A percentile compares a stretch with the other conserved stretches of the same genome.
Conservation (phyloP, 2,888 invertebrate species). For the Leptinotarsa rubiginosa region DNA sequence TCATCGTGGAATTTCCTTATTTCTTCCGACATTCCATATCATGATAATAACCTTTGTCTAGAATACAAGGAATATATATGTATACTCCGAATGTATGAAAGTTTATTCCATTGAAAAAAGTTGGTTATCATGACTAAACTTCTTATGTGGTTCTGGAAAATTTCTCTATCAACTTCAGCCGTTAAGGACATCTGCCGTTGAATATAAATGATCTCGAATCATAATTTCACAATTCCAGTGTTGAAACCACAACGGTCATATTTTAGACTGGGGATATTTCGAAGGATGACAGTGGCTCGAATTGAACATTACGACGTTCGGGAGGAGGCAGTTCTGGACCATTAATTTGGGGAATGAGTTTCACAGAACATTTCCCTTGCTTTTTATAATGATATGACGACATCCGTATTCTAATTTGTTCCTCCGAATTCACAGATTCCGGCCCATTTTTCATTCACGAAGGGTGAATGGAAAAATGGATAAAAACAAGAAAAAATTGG, state of each 20-base stretch:
- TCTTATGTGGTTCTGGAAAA: background rate
- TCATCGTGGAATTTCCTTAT: too few species aligned
- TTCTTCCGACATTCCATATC: too few species aligned
- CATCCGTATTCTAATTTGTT: background rate
- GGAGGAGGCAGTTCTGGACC: background rate
- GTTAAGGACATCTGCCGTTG: background rate
- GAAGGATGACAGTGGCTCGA: background rate
- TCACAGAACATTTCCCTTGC: background rate
- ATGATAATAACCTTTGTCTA: too few species aligned
- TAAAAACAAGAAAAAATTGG: too few species aligned
- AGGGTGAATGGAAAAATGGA: too few species aligned
- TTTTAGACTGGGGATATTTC: background rate
- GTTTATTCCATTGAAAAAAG: too few species aligned
- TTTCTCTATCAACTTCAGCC: background rate
- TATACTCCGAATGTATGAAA: too few species aligned
- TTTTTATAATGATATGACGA: conserved; percentile 2
- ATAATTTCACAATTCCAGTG: background rate
- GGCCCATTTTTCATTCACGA: too few species aligned
- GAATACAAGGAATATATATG: too few species aligned
- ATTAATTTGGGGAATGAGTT: background rate
- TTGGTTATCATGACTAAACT: too few species aligned
- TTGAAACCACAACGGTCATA: background rate
- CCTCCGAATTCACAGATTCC: background rate
- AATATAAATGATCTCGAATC: background rate
- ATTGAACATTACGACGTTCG: background rate